Evolutionary conservation across 2,888 invertebrate species (phyloP).

Genomic region (Bellardia pandia): DNA sequence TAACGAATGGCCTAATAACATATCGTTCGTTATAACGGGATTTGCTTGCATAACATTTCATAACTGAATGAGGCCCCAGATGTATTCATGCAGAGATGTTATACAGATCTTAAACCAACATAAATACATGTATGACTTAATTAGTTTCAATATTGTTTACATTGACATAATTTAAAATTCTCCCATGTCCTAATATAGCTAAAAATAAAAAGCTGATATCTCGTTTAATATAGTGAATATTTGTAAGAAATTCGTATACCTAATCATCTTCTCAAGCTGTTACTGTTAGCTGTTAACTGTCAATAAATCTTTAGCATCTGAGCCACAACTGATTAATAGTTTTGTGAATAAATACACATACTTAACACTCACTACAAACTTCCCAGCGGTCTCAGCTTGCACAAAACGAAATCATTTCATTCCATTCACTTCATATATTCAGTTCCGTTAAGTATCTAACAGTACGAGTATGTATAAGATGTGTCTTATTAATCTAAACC

Average conservation of each 20-base stretch:
- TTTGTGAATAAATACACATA: constrained; percentile 18
- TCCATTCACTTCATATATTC: background rate
- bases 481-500: constrained; percentile 38
- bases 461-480: background rate
- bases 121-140: no score
- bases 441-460: constrained; percentile 10
- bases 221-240: no score
- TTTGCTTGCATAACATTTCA: no score
- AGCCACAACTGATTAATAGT: constrained; percentile 14
- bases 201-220: no score
- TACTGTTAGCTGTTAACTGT: background rate
- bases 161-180: no score
- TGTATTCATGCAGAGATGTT: no score
- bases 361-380: constrained; percentile 3
- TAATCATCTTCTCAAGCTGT: background rate
- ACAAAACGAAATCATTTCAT: constrained; percentile 3
- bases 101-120: no score
- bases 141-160: no score
- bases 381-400: constrained; percentile 16
- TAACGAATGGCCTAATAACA: no score
- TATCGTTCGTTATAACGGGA: no score
- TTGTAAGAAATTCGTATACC: background rate
- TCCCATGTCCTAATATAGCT: no score
- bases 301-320: constrained; percentile 25
- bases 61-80: no score